phyloP scores from a whole-genome alignment of 1,140 invertebrate species.

The Euwallacea fornicatus region DNA sequence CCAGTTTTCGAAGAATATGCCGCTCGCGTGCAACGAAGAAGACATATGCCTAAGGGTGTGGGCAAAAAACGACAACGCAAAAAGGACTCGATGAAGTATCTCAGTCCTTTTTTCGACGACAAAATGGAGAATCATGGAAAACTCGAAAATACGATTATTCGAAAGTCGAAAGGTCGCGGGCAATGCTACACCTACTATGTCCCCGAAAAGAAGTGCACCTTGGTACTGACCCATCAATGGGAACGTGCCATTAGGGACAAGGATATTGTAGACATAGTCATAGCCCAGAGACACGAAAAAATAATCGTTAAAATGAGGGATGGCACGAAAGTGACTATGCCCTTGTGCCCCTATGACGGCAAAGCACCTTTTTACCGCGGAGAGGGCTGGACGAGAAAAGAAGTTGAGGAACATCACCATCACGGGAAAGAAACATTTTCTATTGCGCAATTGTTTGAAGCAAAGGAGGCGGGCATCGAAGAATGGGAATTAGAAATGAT shows the following conservation, averaged over 20 bases:
- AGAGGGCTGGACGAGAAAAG: conserved; percentile 61
- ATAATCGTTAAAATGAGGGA: conserved; percentile 71
- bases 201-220: conserved; percentile 68
- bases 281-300: conserved; percentile 72
- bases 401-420: conserved; percentile 64
- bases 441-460: conserved; percentile 74
- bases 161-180: conserved; percentile 48
- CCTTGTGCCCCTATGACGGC: conserved; percentile 64
- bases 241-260: conserved; percentile 76
- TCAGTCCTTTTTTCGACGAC: conserved; percentile 68
- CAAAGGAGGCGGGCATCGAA: conserved; percentile 66
- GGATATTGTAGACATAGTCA: conserved; percentile 73
- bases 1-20: conserved; percentile 68
- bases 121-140: conserved; percentile 64
- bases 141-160: conserved; percentile 63
- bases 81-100: conserved; percentile 63
- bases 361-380: conserved; percentile 62
- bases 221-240: conserved; percentile 71
- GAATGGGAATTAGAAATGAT: conserved; percentile 59
- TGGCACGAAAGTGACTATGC: conserved; percentile 69
- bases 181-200: conserved; percentile 63
- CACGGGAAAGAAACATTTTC: conserved; percentile 59
- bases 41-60: conserved; percentile 51
- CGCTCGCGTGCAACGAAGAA: conserved; percentile 47
- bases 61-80: conserved; percentile 67